These are phyloP conservation scores for Syritta pipiens DNA, from an alignment of 2,888 invertebrate species.

Conservation along the genomic window DNA sequence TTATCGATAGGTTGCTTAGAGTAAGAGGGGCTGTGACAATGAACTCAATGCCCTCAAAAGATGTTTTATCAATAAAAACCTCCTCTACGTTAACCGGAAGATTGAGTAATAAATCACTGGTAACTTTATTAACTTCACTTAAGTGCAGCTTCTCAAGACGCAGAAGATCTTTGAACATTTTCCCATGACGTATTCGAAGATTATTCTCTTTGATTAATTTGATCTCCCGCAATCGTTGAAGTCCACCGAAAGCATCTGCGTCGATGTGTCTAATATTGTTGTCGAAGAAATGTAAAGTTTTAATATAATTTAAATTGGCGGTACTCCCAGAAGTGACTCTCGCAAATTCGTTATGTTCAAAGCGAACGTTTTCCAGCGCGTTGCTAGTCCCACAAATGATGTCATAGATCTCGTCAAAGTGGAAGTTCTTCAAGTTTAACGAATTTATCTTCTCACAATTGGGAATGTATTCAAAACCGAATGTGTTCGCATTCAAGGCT, in stretches of 20 bases:
- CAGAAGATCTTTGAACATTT: slow-evolving; percentile 37
- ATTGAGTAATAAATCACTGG: slow-evolving; percentile 66
- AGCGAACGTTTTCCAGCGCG: slow-evolving; percentile 60
- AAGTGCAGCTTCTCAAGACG: slow-evolving; percentile 33
- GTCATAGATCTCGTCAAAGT: slow-evolving; percentile 71
- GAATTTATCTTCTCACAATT: slow-evolving; percentile 73
- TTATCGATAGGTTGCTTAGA: slow-evolving; percentile 72
- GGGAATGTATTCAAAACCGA: slow-evolving; percentile 75
- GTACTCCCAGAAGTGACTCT: slow-evolving; percentile 71
- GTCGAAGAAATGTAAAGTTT: slow-evolving; percentile 69
- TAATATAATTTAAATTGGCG: slow-evolving; percentile 67
- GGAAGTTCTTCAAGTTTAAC: slow-evolving; percentile 72
- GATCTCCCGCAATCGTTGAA: slow-evolving; percentile 68
- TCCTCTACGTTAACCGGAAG: slow-evolving; percentile 72
- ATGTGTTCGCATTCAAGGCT: slow-evolving; percentile 72
- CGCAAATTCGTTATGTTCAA: slow-evolving; percentile 74
- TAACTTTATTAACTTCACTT: slow-evolving; percentile 37
- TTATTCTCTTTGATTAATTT: slow-evolving; percentile 21
- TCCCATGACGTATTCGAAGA: slow-evolving; percentile 32
- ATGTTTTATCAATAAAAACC: slow-evolving; percentile 70
- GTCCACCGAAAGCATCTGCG: slow-evolving; percentile 59
- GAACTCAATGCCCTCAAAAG: slow-evolving; percentile 66
- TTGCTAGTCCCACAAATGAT: slow-evolving; percentile 70
- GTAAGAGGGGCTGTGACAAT: slow-evolving; percentile 66
- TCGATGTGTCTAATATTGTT: slow-evolving; percentile 74